A percentile compares a stretch with the other conserved stretches of the same genome.
Conservation (phyloP, 2,113 vertebrate species). For the Poeciliopsis retropinna region DNA sequence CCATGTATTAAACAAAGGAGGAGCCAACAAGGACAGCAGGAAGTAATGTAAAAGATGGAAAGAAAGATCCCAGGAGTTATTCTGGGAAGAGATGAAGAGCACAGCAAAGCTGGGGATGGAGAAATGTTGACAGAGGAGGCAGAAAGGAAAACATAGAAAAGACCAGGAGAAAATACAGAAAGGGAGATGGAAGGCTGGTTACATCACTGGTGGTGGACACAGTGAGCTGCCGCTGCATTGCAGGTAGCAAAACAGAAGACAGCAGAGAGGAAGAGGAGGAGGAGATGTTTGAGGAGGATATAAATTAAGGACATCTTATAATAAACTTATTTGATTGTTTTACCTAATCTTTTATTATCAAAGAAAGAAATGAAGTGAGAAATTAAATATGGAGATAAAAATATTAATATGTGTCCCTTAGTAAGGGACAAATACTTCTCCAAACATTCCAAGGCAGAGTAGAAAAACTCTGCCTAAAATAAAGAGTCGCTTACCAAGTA, state of each 20-base stretch:
- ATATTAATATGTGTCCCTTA: too few species aligned
- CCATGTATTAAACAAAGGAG: slow-evolving; percentile 8
- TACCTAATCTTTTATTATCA: too few species aligned
- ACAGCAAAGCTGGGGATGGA: neutral
- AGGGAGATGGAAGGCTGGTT: slow-evolving; percentile 27
- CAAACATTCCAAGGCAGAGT: too few species aligned
- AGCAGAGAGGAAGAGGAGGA: neutral
- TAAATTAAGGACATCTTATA: neutral
- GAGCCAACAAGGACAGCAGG: slow-evolving; percentile 9
- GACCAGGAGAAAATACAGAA: neutral
- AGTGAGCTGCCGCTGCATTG: slow-evolving; percentile 55
- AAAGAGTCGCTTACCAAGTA: too few species aligned
- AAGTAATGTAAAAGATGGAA: neutral
- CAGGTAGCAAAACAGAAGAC: slow-evolving; percentile 45
- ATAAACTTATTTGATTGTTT: too few species aligned
- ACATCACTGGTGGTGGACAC: slow-evolving; percentile 58
- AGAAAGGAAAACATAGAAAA: too few species aligned
- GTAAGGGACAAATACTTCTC: too few species aligned
- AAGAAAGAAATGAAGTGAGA: too few species aligned
- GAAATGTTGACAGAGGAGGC: neutral
- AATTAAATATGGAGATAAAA: too few species aligned
- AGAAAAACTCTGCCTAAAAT: too few species aligned
- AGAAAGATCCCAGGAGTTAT: neutral
- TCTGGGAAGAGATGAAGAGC: neutral
- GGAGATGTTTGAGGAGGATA: neutral